Percentiles rank a stretch among this genome's conserved stretches.
Evolutionary conservation across 2,797 vertebrate species (phyloP).

Genomic region (Chlorospingus flavigularis): DNA sequence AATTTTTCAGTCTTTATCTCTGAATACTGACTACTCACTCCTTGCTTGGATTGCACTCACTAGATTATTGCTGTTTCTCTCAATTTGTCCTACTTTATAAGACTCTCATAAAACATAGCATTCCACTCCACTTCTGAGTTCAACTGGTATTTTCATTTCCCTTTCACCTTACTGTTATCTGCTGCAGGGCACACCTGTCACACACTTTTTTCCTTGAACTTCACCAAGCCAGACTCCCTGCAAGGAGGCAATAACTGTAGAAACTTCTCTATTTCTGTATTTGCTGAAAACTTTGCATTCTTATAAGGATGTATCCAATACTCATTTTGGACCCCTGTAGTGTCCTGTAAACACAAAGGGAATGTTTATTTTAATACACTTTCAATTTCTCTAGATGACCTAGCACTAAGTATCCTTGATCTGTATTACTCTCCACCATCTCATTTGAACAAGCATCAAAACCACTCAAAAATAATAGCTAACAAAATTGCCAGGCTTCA

Average conservation of each 20-base stretch:
- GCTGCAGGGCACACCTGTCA: not conserved
- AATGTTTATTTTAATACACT: not conserved
- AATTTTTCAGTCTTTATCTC: not conserved
- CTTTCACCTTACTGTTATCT: slow-evolving; percentile 15
- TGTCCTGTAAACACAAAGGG: not conserved
- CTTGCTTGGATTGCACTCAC: not conserved
- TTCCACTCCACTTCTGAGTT: not conserved
- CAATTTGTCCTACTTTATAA: not conserved
- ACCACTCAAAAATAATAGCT: not conserved
- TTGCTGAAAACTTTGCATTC: not conserved
- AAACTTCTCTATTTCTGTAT: not conserved
- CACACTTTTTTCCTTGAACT: not conserved
- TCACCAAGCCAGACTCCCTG: not conserved
- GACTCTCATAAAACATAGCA: not conserved
- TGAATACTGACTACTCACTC: not conserved
- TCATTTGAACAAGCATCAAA: not conserved
- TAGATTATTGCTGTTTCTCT: not conserved
- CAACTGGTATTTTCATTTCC: not conserved
- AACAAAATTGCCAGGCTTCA: not conserved
- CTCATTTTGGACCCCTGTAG: not conserved
- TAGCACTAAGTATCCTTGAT: not conserved
- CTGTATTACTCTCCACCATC: not conserved
- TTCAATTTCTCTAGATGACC: not conserved
- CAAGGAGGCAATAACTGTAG: not conserved
- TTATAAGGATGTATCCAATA: not conserved